Evolutionary conservation across 2,797 vertebrate genomes (phyloP).

Genomic region (Todus mexicanus): DNA sequence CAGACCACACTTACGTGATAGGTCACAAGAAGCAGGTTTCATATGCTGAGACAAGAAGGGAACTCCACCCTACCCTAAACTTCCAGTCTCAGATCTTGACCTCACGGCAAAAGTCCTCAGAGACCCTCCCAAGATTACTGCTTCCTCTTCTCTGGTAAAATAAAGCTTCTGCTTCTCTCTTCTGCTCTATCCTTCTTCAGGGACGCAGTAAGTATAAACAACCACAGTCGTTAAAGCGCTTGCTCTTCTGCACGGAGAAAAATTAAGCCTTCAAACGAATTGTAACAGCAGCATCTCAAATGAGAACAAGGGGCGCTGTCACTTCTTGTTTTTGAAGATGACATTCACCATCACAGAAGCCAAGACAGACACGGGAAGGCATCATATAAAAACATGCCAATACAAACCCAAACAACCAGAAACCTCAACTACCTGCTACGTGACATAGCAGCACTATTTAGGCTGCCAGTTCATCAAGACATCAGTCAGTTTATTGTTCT

Average conservation of each 20-base stretch:
- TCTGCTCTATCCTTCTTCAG: neutral
- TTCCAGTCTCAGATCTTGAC: neutral
- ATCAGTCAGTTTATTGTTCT: neutral
- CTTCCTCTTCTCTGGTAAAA: conserved; percentile 15
- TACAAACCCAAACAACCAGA: neutral
- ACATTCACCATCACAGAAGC: neutral
- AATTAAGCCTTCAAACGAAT: neutral
- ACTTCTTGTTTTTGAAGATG: neutral
- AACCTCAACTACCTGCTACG: neutral
- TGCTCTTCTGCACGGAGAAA: neutral
- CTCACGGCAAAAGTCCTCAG: neutral
- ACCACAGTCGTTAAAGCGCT: neutral
- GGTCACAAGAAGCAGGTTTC: conserved; percentile 11
- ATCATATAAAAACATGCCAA: neutral
- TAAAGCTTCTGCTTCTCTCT: neutral
- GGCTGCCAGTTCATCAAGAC: neutral
- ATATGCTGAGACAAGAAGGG: neutral
- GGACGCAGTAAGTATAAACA: neutral
- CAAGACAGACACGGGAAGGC: neutral
- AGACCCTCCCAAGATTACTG: neutral
- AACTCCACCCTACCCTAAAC: neutral
- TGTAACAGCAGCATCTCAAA: neutral
- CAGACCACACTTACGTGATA: neutral
- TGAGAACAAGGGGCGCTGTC: neutral
- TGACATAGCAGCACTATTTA: neutral